Evolutionary conservation across 2,113 vertebrate species (phyloP).

Genomic region (Ginglymostoma cirratum): DNA sequence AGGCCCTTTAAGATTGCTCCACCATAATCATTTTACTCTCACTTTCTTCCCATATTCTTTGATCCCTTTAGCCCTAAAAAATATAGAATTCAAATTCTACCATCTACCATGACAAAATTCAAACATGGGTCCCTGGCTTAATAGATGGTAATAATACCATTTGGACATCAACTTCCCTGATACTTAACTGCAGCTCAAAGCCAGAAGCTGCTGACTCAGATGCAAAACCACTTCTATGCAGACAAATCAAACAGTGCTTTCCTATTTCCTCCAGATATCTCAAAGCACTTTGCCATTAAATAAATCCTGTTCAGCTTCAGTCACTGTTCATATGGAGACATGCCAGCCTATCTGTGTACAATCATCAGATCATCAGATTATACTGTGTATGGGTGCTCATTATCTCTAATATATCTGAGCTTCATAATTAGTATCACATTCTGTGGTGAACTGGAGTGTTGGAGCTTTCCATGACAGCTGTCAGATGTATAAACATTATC

Average conservation of each 20-base stretch:
- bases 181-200: background rate
- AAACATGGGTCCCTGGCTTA: too few species aligned
- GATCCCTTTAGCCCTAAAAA: too few species aligned
- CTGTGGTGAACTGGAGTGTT: background rate
- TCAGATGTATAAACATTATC: background rate
- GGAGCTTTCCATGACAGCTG: background rate
- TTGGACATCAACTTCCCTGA: too few species aligned
- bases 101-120: too few species aligned
- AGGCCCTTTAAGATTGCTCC: too few species aligned
- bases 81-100: too few species aligned
- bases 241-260: background rate
- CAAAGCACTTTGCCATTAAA: background rate
- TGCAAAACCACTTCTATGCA: background rate
- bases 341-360: background rate
- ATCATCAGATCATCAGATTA: slow-evolving; percentile 4
- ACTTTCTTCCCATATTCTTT: too few species aligned
- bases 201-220: background rate
- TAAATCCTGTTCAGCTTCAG: background rate
- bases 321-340: background rate
- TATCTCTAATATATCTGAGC: slow-evolving; percentile 7
- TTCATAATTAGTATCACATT: background rate
- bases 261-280: background rate
- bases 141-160: too few species aligned
- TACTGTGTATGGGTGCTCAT: background rate
- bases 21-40: too few species aligned